These are phyloP conservation scores for Pissodes strobi DNA, from an alignment of 1,140 invertebrate species.

Conservation along the genomic window DNA sequence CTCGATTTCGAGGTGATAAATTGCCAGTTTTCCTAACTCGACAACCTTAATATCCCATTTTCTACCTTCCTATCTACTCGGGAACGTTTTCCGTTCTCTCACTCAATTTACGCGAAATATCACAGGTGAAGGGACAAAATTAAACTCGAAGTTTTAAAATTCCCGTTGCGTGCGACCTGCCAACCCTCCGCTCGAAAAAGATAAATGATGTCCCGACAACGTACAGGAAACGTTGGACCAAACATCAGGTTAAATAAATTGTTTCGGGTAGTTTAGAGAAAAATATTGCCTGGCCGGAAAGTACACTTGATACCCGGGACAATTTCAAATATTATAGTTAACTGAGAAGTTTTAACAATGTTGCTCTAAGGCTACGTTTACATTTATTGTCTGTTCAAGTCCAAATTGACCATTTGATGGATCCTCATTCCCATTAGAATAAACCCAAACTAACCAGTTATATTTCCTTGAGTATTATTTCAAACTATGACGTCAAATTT, in stretches of 20 bases:
- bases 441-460: too few relatives aligned
- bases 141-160: conserved; percentile 36
- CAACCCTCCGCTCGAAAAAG: conserved; percentile 30
- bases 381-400: too few relatives aligned
- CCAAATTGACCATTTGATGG: too few relatives aligned
- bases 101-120: conserved; percentile 36
- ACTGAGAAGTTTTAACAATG: too few relatives aligned
- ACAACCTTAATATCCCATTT: conserved; percentile 34
- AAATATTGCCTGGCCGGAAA: not conserved
- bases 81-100: conserved; percentile 22
- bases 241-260: conserved; percentile 17
- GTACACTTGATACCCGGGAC: too few relatives aligned
- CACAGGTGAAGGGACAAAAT: conserved; percentile 35
- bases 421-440: too few relatives aligned
- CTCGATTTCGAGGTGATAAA: conserved; percentile 33
- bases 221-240: conserved; percentile 18
- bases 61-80: conserved; percentile 30
- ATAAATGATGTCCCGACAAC: conserved; percentile 21
- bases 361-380: too few relatives aligned
- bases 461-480: too few relatives aligned
- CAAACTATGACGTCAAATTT: too few relatives aligned
- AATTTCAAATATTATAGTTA: too few relatives aligned
- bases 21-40: conserved; percentile 31
- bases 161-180: conserved; percentile 32
- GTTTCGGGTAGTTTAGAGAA: not conserved